Base-by-base conservation (phyloP, 2,888 invertebrate genomes). In the Polydrusus cervinus region DNA sequence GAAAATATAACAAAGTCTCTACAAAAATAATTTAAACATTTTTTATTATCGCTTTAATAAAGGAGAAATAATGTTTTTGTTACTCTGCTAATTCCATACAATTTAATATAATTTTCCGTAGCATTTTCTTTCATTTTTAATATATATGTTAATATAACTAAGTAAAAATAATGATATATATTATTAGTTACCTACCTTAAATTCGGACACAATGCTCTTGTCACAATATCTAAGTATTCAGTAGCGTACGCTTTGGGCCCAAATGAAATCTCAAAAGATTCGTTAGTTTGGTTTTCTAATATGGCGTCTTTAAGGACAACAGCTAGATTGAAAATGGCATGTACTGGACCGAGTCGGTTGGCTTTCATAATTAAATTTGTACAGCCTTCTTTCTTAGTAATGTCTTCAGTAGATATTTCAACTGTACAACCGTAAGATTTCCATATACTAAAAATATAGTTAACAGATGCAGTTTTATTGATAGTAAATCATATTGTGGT, bases 311-410 rank as follows among this genome's bases (percentile, higher is more conserved):
- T 90, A 9, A 96, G 86, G 3, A 92, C 91, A 82, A 96, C 95
- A 3, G 97, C 97, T 77, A 97, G 88, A 85, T 98, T 97, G 88
- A 97, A 97, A 66, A 98, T 93, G 25, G 93, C 97, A 34, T 93
- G 93, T 18, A 97, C 91, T 2, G 91, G 91, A 0, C 93, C 95
- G 79, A 94, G 84, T 0, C 88, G 79, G 34, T 87, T 86, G 0
- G 94, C 92, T 82, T 91, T 89, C 60, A 89, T 88, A 0, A 98
- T 83, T 78, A 97, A 89, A 16, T 88, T 83, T 68, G 89, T 89
- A 74, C 95, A 94, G 0, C 95, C 96, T 9, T 90, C 86, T 55
- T 89, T 87, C 0, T 92, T 93, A 0, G 93, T 91, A 3, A 94
- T 91, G 84, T 97, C 93, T 9, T 90, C 90, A 0, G 91, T 92